These are phyloP conservation scores for Megaustenia siamemsis DNA, from an alignment of 2,888 invertebrate genomes.

Conservation along the genomic window DNA sequence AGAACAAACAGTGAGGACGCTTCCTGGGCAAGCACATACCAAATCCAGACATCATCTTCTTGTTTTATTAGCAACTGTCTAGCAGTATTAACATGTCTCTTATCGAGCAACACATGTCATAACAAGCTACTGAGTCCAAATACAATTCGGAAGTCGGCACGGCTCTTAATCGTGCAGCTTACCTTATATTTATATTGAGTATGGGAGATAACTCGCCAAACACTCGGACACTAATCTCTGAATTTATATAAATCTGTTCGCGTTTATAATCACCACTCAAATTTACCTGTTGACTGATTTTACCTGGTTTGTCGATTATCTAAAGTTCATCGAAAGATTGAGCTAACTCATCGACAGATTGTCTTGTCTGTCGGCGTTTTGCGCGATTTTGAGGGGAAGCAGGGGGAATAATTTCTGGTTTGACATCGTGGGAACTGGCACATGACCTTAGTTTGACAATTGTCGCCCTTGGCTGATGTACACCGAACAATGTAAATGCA, in stretches of 20 bases:
- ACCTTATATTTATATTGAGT: neutral
- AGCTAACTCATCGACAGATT: neutral
- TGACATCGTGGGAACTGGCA: slow-evolving; percentile 20
- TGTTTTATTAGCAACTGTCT: too few species aligned
- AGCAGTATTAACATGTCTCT: too few species aligned
- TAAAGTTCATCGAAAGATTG: neutral
- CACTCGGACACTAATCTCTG: neutral
- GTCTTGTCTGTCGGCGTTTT: too few species aligned
- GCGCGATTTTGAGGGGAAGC: neutral
- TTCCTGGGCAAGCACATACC: too few species aligned
- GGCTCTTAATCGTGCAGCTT: neutral
- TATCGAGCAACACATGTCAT: too few species aligned
- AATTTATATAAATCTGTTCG: neutral
- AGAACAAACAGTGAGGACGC: too few species aligned
- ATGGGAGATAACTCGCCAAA: neutral
- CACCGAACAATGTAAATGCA: neutral
- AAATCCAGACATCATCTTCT: too few species aligned
- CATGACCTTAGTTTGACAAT: neutral
- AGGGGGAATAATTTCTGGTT: neutral
- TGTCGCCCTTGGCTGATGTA: neutral
- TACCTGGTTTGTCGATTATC: neutral
- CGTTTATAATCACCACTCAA: neutral
- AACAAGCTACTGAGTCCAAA: too few species aligned
- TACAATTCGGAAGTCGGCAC: too few species aligned
- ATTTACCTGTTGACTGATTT: neutral